Base-by-base conservation (phyloP, 2,888 invertebrate species). In the Mechanitis mazaeus region DNA sequence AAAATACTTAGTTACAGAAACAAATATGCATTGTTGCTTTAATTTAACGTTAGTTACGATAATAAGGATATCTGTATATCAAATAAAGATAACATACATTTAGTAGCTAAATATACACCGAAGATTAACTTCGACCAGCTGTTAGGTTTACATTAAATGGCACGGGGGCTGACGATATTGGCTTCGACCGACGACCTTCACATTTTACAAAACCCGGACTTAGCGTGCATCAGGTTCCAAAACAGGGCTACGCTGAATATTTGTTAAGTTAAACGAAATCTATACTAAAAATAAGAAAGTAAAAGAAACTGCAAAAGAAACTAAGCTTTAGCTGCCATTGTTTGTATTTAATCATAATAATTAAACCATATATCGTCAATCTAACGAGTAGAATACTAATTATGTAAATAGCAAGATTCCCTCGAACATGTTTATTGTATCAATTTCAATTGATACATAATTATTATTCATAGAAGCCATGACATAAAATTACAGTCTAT, bases 141-240 rank as follows among this genome's bases (percentile, higher is more conserved):
- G 42, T 42, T 42, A 9, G 42, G 7, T 9, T 9, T 7, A 77
- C 82, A 56, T 56, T 59, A 86, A 88, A 87, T 85, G 86, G 83
- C 84, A 83, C 87, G 85, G 86, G 88, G 87, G 85, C 83, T 76
- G 82, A 79, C 78, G 79, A 78, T 82, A 81, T 77, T 80, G 84
- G 85, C 81, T 83, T 85, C 84, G 83, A 79, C 80, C 72, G 59
- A 70, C 77, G 88, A 79, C 89, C 89, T 90, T 90, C 89, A 87
- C 89, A 90, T 90, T 90, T 88, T 76, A 80, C 83, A 81, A 84
- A 76, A 89, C 87, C 89, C 89, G 89, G 89, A 90, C 87, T 86
- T 87, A 81, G 81, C 80, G 83, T 72, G 74, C 86, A 86, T 87
- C 87, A 85, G 42, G 50, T 64, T 65, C 61, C 61, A 61, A 47